phyloP scores from a whole-genome alignment of 2,113 vertebrate genomes.

The Gnathonemus longibarbis region DNA sequence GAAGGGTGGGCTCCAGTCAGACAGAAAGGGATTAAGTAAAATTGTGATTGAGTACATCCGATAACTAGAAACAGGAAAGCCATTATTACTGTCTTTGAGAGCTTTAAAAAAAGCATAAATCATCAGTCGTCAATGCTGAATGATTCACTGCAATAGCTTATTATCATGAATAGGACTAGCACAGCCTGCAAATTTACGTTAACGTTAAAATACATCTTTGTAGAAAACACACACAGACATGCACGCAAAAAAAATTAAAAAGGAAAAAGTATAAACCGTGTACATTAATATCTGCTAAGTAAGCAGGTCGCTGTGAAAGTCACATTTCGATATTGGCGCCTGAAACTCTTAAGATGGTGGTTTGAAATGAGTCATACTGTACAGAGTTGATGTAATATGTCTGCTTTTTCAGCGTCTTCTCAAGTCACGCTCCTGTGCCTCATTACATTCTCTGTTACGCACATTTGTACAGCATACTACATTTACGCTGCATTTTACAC shows the following conservation, averaged over 20 bases:
- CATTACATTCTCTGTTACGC: neutral
- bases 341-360: neutral
- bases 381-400: conserved; percentile 9
- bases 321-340: neutral
- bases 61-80: neutral
- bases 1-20: conserved; percentile 46
- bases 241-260: neutral
- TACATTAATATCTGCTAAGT: conserved; percentile 5
- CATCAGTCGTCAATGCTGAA: neutral
- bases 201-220: neutral
- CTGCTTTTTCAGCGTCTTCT: neutral
- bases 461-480: neutral
- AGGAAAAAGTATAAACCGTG: neutral
- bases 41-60: conserved; percentile 26
- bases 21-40: conserved; percentile 30
- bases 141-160: neutral
- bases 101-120: too few species aligned
- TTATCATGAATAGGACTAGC: neutral
- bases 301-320: neutral
- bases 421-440: neutral
- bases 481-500: neutral
- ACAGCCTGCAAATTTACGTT: neutral
- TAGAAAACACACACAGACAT: neutral
- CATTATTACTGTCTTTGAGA: neutral
- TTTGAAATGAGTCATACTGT: conserved; percentile 4